Evolutionary conservation across 2,888 invertebrate species (phyloP).

Genomic region (Drosophila kanekoi): DNA sequence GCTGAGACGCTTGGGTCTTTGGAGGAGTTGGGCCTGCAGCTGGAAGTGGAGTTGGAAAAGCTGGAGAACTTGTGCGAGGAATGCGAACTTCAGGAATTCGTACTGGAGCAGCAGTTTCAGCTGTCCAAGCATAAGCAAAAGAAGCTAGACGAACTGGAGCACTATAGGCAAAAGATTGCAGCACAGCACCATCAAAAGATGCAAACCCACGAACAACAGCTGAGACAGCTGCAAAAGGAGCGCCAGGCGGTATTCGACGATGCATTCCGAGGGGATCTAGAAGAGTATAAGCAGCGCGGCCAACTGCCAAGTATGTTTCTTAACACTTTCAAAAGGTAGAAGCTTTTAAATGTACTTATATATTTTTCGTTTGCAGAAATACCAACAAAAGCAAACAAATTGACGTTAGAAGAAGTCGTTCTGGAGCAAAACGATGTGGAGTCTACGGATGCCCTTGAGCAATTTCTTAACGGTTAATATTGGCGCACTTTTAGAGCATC

Average conservation of each 20-base stretch:
- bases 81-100: conserved; percentile 88
- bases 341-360: neutral
- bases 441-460: conserved; percentile 87
- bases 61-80: conserved; percentile 88
- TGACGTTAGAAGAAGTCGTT: conserved; percentile 88
- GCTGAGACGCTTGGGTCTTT: conserved; percentile 85
- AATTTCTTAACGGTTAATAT: conserved; percentile 87
- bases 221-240: conserved; percentile 87
- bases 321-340: neutral
- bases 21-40: conserved; percentile 86
- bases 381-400: conserved; percentile 72
- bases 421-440: conserved; percentile 87
- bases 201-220: conserved; percentile 86
- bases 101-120: conserved; percentile 88
- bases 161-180: conserved; percentile 86
- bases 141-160: conserved; percentile 87
- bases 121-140: conserved; percentile 88
- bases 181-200: conserved; percentile 87
- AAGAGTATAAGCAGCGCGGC: conserved; percentile 88
- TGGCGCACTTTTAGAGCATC: neutral
- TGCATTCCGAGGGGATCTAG: conserved; percentile 89
- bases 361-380: conserved; percentile 62
- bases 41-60: conserved; percentile 87
- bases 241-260: conserved; percentile 89
- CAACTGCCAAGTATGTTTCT: conserved; percentile 86